A percentile compares a stretch with the other conserved stretches of the same genome.
Conservation (phyloP, 2,113 vertebrate species). For the Daubentonia madagascariensis region DNA sequence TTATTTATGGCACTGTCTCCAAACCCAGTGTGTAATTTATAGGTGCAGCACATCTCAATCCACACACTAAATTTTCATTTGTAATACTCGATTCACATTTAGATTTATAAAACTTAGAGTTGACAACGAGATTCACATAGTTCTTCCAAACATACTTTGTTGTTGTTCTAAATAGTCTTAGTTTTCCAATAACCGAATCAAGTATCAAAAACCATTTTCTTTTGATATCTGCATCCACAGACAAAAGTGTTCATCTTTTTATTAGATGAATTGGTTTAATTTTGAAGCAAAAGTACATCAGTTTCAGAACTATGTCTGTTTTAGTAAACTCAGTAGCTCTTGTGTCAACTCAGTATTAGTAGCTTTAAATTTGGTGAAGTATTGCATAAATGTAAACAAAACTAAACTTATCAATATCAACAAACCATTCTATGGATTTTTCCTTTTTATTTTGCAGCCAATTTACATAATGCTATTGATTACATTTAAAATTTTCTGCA, state of each 20-base stretch:
- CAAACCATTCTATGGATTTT: not conserved
- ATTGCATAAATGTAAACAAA: not conserved
- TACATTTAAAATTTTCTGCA: not conserved
- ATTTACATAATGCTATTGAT: not conserved
- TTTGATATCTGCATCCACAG: not conserved
- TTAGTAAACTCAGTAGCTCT: not conserved
- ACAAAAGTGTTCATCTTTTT: not conserved
- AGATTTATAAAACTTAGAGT: not conserved
- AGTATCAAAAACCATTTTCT: not conserved
- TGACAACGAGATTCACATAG: not conserved
- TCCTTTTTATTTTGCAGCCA: not conserved
- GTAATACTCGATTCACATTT: not conserved
- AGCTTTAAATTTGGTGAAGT: not conserved
- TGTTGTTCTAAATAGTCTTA: not conserved
- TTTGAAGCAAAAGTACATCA: not conserved
- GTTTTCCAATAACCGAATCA: not conserved
- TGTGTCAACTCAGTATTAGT: not conserved
- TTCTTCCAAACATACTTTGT: not conserved
- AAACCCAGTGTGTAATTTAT: not conserved
- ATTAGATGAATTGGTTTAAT: not conserved
- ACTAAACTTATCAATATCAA: not conserved
- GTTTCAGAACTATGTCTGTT: not conserved
- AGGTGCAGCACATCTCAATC: not conserved
- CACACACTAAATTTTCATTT: not conserved
- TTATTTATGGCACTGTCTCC: not conserved